Evolutionary conservation across 2,113 vertebrate species (phyloP), one percentile per base, ranked within the genome.

Genomic region (Amphiprion ocellaris): DNA sequence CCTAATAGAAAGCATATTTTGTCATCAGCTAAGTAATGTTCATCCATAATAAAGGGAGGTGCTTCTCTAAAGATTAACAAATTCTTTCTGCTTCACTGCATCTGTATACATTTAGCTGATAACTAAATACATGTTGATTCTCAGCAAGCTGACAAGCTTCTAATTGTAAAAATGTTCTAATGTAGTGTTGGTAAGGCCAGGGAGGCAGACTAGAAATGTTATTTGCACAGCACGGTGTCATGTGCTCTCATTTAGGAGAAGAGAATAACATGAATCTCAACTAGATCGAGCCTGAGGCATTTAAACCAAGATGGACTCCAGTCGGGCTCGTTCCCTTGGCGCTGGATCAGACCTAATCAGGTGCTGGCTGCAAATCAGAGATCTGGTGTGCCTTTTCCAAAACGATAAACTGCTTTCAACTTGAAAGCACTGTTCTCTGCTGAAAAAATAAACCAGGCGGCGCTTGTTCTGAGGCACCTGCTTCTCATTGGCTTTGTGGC

Each of bases 331-430:
- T 56, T 11, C 46, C 56, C 56, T 52, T 56, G 52, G 62, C 61
- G 12, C 1, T 60, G 54, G 49, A 69, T 75, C 66, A 64, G 67
- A 15, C n/a, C 69, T 67, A 87, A 84, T 86, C 83, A 70, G 83
- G 62, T 66, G 37, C n/a, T 82, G 82, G 87, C 65, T 65, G 9
- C 47, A 76, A 85, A 79, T 86, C 41, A 87, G 80, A 89, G 76
- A 58, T 65, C 5, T 19, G 2, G 41, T 64, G 28, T 69, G 19
- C n/a, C 55, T 59, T 33, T 49, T 2, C 33, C 1, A 58, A 77
- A 79, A 70, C 0, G 5, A 50, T 50, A 54, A 66, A 74, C 58
- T 77, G 17, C 9, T 52, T 60, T 62, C 19, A 82, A 69, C 69
- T n/a, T 69, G 17, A 81, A 81, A 77, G 63, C 69, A 3, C 5